Percentiles rank a stretch among this genome's conserved stretches.
These are phyloP conservation scores for Strigops habroptila DNA, from an alignment of 2,113 vertebrate species.

Conservation along the genomic window DNA sequence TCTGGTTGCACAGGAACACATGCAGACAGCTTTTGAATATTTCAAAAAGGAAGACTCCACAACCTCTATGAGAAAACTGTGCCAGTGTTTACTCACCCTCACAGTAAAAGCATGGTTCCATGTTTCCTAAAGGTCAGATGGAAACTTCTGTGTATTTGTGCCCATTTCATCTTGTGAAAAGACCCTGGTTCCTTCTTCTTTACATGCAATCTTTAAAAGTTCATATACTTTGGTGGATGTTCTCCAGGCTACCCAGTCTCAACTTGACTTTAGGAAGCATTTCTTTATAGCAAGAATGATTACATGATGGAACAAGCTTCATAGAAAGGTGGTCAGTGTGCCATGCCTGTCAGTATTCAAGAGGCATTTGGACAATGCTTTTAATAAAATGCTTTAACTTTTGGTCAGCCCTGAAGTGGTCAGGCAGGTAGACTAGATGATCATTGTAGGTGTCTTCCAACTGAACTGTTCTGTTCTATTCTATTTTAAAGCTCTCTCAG, in stretches of 20 bases:
- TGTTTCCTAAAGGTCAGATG: neutral
- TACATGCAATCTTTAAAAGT: neutral
- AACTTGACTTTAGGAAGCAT: neutral
- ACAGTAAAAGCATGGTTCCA: neutral
- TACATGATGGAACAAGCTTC: neutral
- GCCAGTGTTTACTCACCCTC: neutral
- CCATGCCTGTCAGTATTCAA: neutral
- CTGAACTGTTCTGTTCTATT: neutral
- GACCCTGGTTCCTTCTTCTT: neutral
- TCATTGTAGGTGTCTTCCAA: neutral
- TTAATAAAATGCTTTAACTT: neutral
- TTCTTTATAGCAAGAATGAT: neutral
- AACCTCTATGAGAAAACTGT: neutral
- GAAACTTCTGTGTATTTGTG: neutral
- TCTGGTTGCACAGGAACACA: no score
- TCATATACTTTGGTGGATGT: no score
- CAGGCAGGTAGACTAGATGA: neutral
- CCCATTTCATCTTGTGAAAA: neutral
- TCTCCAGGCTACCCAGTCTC: neutral
- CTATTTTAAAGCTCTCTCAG: neutral
- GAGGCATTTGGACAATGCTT: neutral
- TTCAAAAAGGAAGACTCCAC: neutral
- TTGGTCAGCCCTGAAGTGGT: neutral
- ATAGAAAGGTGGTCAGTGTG: no score
- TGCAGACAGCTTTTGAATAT: neutral